Conservation (phyloP, 2,888 invertebrate genomes). For the Andrena marginata region DNA sequence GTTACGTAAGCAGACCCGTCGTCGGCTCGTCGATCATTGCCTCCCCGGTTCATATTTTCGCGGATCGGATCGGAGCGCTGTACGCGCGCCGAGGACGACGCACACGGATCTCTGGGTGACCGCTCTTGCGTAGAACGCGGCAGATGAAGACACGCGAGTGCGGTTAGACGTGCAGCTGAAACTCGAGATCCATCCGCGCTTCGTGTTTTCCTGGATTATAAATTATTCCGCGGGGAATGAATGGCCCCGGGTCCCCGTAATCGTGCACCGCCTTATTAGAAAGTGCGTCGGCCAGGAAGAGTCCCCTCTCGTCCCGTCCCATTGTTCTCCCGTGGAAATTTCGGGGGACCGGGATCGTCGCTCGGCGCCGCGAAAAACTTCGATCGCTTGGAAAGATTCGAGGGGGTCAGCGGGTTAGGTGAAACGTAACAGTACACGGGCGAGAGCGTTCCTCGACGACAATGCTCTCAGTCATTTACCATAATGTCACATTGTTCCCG, state of each 20-base stretch:
- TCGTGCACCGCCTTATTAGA: conserved; percentile 37
- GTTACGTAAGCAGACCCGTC: conserved; percentile 27
- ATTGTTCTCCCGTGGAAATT: not conserved
- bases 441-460: conserved; percentile 54
- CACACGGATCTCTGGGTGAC: conserved; percentile 51
- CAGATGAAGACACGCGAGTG: conserved; percentile 70
- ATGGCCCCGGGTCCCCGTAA: conserved; percentile 45
- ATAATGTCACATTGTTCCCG: conserved; percentile 81
- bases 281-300: conserved; percentile 4
- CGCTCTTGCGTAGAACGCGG: conserved; percentile 43
- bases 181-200: conserved; percentile 56
- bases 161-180: conserved; percentile 56
- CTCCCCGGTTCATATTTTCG: conserved; percentile 32
- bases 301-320: not conserved
- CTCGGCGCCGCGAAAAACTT: not conserved
- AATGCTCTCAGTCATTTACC: conserved; percentile 76
- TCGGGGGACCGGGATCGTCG: not conserved
- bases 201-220: conserved; percentile 59
- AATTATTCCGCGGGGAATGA: conserved; percentile 50
- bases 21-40: conserved; percentile 13
- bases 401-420: conserved; percentile 21
- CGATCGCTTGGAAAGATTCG: conserved; percentile 11
- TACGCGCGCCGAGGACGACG: conserved; percentile 30
- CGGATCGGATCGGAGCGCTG: conserved; percentile 19
- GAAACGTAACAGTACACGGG: conserved; percentile 37